phyloP scores from a whole-genome alignment of 1,140 invertebrate species.

The Zaprionus tsacasi region DNA sequence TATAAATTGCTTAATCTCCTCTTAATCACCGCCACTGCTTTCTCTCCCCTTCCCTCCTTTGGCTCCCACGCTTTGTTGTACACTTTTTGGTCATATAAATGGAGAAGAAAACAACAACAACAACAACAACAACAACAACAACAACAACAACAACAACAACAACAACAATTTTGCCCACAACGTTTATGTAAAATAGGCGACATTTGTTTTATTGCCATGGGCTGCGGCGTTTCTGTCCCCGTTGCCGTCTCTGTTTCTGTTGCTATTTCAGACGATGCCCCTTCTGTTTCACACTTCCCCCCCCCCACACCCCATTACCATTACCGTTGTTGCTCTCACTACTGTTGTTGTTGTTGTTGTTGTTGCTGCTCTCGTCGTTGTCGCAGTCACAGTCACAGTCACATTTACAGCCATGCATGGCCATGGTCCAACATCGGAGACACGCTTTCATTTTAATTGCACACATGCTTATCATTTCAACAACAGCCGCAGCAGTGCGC shows the following conservation, averaged over 20 bases:
- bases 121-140: too few species aligned
- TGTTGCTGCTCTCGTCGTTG: conserved; percentile 23
- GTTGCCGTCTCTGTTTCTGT: conserved; percentile 9
- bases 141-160: conserved; percentile 48
- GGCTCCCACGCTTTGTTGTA: conserved; percentile 33
- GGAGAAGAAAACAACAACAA: not conserved
- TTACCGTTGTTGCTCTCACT: conserved; percentile 5
- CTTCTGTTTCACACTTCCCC: not conserved
- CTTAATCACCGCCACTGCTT: conserved; percentile 35
- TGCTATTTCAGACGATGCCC: conserved; percentile 1
- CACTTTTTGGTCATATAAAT: conserved; percentile 57
- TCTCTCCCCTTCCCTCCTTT: not conserved
- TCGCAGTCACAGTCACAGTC: conserved; percentile 40
- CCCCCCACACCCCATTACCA: not conserved
- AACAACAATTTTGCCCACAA: conserved; percentile 70
- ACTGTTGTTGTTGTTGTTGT: conserved; percentile 6
- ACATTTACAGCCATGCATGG: conserved; percentile 51
- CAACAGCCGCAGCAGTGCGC: conserved; percentile 48
- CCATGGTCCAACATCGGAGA: conserved; percentile 54
- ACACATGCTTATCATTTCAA: conserved; percentile 82
- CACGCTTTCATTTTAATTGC: conserved; percentile 82
- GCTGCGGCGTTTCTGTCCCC: conserved; percentile 40
- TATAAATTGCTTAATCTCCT: conserved; percentile 33
- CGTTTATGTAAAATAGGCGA: conserved; percentile 80
- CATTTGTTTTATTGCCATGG: conserved; percentile 79